Conservation (phyloP, 2,797 vertebrate genomes). For the Liasis olivaceus region DNA sequence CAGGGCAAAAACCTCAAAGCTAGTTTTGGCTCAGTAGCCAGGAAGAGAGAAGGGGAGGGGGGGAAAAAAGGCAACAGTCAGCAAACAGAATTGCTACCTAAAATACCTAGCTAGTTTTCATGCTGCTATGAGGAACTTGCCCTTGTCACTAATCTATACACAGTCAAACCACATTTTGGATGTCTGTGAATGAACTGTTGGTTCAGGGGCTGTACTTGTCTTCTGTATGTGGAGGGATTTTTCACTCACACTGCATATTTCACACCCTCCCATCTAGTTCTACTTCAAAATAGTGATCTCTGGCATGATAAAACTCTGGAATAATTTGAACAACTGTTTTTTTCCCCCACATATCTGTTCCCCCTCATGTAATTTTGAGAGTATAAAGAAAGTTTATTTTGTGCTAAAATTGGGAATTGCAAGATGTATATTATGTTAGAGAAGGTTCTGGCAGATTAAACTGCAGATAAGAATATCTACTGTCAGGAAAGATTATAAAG, state of each 20-base stretch:
- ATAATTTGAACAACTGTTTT: constrained; percentile 36
- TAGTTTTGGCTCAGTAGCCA: not conserved
- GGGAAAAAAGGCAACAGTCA: not conserved
- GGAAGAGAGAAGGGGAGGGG: not conserved
- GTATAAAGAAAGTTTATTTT: constrained; percentile 60
- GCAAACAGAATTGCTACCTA: not conserved
- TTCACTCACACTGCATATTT: constrained; percentile 17
- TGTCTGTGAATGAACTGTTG: not conserved
- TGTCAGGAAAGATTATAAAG: constrained; percentile 38
- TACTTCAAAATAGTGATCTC: constrained; percentile 17
- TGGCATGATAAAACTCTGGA: constrained; percentile 24
- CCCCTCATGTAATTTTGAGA: constrained; percentile 50
- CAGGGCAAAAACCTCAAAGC: not conserved
- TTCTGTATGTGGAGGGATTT: not conserved
- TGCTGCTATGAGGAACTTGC: not conserved
- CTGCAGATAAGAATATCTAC: constrained; percentile 62
- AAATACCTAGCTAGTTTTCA: not conserved
- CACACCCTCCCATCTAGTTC: constrained; percentile 26
- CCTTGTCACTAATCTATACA: not conserved
- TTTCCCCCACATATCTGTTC: constrained; percentile 27
- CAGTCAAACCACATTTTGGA: constrained; percentile 4
- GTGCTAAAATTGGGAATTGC: constrained; percentile 53
- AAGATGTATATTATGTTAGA: constrained; percentile 58
- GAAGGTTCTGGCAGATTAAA: constrained; percentile 58
- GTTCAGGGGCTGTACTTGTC: not conserved